phyloP scores from a whole-genome alignment of 2,797 vertebrate species.

The Poliocrania exsul region DNA sequence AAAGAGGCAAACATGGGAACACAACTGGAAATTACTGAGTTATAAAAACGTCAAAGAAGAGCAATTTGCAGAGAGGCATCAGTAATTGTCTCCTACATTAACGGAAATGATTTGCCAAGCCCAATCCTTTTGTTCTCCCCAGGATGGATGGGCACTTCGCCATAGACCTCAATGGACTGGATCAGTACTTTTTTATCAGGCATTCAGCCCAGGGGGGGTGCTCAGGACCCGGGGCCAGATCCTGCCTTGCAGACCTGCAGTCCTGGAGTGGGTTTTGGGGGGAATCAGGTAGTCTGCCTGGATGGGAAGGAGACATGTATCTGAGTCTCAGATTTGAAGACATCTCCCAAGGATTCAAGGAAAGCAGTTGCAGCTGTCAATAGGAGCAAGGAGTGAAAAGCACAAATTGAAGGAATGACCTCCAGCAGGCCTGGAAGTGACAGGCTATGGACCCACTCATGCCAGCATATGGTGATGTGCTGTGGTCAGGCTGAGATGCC shows the following conservation, averaged over 20 bases:
- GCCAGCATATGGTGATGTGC: neutral
- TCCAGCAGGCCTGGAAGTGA: neutral
- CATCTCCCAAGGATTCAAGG: neutral
- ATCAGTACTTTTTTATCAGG: neutral
- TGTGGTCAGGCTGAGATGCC: neutral
- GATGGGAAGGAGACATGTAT: rapidly evolving
- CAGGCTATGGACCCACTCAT: rapidly evolving
- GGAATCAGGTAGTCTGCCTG: neutral
- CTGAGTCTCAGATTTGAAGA: neutral
- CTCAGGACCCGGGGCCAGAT: neutral
- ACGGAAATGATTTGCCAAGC: slow-evolving; percentile 54
- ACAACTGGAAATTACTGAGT: slow-evolving; percentile 63
- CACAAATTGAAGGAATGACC: neutral
- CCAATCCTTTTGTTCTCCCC: slow-evolving; percentile 49
- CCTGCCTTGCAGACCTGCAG: neutral
- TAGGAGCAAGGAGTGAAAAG: rapidly evolving
- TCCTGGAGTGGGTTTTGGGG: neutral
- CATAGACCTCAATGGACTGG: slow-evolving; percentile 28
- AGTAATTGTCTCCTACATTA: slow-evolving; percentile 54
- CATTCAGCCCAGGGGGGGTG: neutral
- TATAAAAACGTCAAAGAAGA: slow-evolving; percentile 65
- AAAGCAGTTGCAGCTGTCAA: neutral
- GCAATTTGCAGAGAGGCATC: slow-evolving; percentile 58
- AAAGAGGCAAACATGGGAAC: slow-evolving; percentile 63
- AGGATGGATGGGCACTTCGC: slow-evolving; percentile 14